Evolutionary conservation across 2,888 invertebrate species (phyloP).

Genomic region (Phlogophora meticulosa): DNA sequence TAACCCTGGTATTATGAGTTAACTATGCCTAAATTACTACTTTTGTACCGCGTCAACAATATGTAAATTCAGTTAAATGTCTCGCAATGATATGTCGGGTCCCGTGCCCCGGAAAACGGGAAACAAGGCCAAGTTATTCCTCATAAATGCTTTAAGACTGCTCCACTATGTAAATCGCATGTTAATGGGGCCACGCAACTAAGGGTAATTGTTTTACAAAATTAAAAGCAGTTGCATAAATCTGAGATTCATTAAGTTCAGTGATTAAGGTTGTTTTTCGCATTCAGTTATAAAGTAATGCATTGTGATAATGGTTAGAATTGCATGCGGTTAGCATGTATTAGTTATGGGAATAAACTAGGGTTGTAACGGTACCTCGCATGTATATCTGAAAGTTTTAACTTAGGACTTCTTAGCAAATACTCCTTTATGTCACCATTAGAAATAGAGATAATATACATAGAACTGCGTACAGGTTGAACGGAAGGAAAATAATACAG

Average conservation of each 20-base stretch:
- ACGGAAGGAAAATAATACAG: too few relatives aligned
- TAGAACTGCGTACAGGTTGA: too few relatives aligned
- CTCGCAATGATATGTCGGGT: constrained; percentile 66
- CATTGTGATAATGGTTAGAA: not conserved
- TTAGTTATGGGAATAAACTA: too few relatives aligned
- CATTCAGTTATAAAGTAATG: constrained; percentile 1
- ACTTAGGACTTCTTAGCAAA: too few relatives aligned
- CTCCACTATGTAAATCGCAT: constrained; percentile 59
- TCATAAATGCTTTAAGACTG: constrained; percentile 63
- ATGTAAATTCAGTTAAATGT: constrained; percentile 70
- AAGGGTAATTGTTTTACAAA: constrained; percentile 59
- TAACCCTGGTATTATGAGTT: constrained; percentile 15
- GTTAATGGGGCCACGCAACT: constrained; percentile 57
- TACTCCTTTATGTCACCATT: too few relatives aligned
- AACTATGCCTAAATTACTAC: constrained; percentile 36
- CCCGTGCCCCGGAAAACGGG: constrained; percentile 40
- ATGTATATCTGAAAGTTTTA: too few relatives aligned
- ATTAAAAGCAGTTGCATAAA: constrained; percentile 49
- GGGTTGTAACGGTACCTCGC: too few relatives aligned
- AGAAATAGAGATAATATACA: too few relatives aligned
- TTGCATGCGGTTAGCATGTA: not conserved
- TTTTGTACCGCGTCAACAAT: constrained; percentile 47
- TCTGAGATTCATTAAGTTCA: constrained; percentile 35
- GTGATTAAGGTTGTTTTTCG: not conserved
- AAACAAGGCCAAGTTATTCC: constrained; percentile 56